Conservation (phyloP, 1,140 invertebrate genomes). For the Drosophila elegans region DNA sequence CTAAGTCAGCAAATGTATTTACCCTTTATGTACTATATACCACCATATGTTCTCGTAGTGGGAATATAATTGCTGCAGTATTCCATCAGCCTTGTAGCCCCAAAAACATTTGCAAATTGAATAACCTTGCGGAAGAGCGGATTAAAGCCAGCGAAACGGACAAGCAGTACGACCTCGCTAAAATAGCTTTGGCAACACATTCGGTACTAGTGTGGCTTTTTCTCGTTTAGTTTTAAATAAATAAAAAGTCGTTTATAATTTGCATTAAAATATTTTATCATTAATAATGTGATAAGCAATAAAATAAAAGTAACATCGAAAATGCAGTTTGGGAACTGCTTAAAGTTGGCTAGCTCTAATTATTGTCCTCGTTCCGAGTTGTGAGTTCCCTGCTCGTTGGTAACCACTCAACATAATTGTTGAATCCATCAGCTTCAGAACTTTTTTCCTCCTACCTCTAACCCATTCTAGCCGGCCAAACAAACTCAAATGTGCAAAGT, state of each 20-base stretch:
- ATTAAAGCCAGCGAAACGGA: conserved; percentile 4
- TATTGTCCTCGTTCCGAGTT: conserved; percentile 28
- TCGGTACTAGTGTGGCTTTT: too few species aligned
- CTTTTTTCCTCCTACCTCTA: conserved; percentile 20
- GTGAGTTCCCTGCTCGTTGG: conserved; percentile 29
- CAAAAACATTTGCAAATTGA: conserved; percentile 60
- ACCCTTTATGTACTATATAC: not conserved
- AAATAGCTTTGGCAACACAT: too few species aligned
- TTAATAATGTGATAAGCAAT: too few species aligned
- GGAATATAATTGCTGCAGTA: conserved; percentile 59
- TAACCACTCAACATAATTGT: conserved; percentile 51
- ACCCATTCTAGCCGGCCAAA: conserved; percentile 20
- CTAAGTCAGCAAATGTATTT: conserved; percentile 12
- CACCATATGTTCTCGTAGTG: conserved; percentile 7
- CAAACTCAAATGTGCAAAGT: conserved; percentile 48
- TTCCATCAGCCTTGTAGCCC: conserved; percentile 56
- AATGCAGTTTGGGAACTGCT: not conserved
- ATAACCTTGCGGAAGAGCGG: conserved; percentile 33
- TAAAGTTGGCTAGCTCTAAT: conserved; percentile 20
- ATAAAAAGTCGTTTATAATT: too few species aligned
- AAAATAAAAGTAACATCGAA: not conserved
- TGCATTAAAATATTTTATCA: too few species aligned
- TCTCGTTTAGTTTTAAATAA: too few species aligned
- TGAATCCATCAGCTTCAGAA: conserved; percentile 51
- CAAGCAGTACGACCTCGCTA: not conserved